These are phyloP conservation scores for Baryphthengus martii DNA, from an alignment of 2,113 vertebrate genomes.

Conservation along the genomic window DNA sequence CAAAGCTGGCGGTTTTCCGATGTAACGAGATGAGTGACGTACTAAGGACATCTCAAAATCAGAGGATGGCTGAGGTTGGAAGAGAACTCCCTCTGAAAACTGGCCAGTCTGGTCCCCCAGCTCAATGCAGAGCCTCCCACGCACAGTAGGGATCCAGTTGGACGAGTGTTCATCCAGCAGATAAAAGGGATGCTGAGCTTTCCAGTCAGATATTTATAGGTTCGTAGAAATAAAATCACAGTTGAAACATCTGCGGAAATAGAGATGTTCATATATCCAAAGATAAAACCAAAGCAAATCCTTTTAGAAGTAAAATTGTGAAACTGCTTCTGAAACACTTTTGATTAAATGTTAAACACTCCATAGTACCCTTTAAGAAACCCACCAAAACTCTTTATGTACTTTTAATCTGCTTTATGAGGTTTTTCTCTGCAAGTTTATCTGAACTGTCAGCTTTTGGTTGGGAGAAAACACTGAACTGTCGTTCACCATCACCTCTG, in stretches of 20 bases:
- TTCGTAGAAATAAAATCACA: not conserved
- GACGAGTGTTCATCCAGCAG: not conserved
- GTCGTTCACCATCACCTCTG: not conserved
- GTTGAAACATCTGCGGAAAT: not conserved
- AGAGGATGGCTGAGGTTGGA: not conserved
- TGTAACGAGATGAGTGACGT: not conserved
- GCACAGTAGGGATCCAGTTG: accelerated
- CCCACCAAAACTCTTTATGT: not conserved
- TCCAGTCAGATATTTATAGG: not conserved
- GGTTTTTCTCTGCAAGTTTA: not conserved
- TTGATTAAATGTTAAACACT: not conserved
- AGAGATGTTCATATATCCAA: not conserved
- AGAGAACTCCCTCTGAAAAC: not conserved
- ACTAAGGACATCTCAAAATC: not conserved
- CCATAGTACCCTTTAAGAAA: not conserved
- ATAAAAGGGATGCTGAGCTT: not conserved
- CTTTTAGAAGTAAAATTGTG: not conserved
- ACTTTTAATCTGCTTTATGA: not conserved
- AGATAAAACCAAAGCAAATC: not conserved
- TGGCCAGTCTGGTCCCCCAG: not conserved
- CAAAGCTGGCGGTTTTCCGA: not conserved
- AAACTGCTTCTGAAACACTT: not conserved
- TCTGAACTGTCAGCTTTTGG: not conserved
- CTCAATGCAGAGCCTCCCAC: not conserved
- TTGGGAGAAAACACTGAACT: not conserved